These are phyloP conservation scores for Calycopis cecrops DNA, from an alignment of 1,140 invertebrate genomes.

Conservation along the genomic window DNA sequence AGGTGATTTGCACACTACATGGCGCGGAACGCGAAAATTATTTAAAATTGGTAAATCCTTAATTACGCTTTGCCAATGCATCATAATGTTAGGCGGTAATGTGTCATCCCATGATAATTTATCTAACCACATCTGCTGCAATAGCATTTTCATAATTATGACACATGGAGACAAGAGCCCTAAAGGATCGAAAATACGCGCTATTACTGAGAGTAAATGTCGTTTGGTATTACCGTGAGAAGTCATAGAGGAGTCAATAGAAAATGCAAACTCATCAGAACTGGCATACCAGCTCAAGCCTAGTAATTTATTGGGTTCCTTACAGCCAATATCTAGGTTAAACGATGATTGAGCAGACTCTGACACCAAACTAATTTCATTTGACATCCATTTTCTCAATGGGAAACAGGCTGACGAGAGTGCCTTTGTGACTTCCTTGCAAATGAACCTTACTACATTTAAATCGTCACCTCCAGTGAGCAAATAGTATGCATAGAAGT, in stretches of 20 bases:
- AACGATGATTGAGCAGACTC: constrained; percentile 14
- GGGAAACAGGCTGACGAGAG: constrained; percentile 21
- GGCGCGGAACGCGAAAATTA: constrained; percentile 22
- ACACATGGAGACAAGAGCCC: too few species aligned
- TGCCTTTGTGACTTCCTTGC: constrained; percentile 16
- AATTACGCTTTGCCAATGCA: not conserved
- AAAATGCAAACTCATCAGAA: constrained; percentile 23
- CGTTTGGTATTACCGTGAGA: constrained; percentile 20
- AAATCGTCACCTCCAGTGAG: constrained; percentile 16
- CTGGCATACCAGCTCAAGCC: constrained; percentile 25
- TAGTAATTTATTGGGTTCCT: constrained; percentile 24
- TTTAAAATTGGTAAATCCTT: constrained; percentile 25
- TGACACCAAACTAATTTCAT: constrained; percentile 15
- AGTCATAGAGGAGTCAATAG: not conserved
- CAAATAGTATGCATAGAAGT: constrained; percentile 24
- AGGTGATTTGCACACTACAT: constrained; percentile 19
- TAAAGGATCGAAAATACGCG: constrained; percentile 30
- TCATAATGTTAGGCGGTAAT: constrained; percentile 15
- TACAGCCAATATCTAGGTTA: constrained; percentile 25
- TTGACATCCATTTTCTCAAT: constrained; percentile 29
- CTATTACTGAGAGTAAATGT: constrained; percentile 26
- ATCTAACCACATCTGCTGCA: constrained; percentile 23
- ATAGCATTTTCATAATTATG: too few species aligned
- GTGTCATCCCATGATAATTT: constrained; percentile 26
- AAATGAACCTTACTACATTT: constrained; percentile 15